phyloP scores from a whole-genome alignment of 2,888 invertebrate genomes.

The Odontomyia ornata region DNA sequence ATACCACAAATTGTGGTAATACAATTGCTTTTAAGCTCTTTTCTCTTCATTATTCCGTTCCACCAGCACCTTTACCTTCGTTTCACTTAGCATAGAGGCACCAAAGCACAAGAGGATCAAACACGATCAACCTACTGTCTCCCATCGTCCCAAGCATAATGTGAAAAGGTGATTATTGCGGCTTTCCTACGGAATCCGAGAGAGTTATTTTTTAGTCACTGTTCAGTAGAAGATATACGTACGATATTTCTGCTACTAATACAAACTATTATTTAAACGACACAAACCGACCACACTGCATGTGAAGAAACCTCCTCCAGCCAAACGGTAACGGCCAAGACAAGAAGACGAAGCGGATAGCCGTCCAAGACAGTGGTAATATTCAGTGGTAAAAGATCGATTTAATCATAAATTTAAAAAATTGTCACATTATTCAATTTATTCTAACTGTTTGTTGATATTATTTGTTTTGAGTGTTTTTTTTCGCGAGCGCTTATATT shows the following conservation, averaged over 20 bases:
- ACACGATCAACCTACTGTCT: not conserved
- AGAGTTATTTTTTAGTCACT: slow-evolving; percentile 18
- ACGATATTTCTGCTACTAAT: not conserved
- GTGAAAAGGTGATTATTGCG: slow-evolving; percentile 26
- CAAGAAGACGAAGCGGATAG: not conserved
- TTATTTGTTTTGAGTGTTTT: not conserved
- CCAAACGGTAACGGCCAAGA: not conserved
- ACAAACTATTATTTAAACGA: slow-evolving; percentile 2
- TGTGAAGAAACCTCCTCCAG: not conserved
- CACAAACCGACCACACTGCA: not conserved
- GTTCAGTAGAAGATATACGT: not conserved
- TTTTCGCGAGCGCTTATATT: too few relatives aligned
- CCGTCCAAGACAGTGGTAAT: not conserved
- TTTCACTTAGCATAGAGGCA: too few relatives aligned
- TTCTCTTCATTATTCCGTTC: not conserved
- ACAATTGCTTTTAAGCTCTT: slow-evolving; percentile 24
- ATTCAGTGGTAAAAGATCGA: slow-evolving; percentile 38
- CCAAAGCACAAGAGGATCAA: too few relatives aligned
- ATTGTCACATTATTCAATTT: slow-evolving; percentile 64
- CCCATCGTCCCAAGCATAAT: not conserved
- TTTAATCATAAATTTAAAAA: slow-evolving; percentile 60
- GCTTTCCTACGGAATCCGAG: slow-evolving; percentile 3
- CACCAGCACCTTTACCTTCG: too few relatives aligned
- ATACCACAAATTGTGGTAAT: slow-evolving; percentile 36
- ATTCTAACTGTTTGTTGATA: slow-evolving; percentile 49